Evolutionary conservation across 2,797 vertebrate species (phyloP), one percentile per base, ranked within the genome.

Genomic region (Semaprochilodus insignis): DNA sequence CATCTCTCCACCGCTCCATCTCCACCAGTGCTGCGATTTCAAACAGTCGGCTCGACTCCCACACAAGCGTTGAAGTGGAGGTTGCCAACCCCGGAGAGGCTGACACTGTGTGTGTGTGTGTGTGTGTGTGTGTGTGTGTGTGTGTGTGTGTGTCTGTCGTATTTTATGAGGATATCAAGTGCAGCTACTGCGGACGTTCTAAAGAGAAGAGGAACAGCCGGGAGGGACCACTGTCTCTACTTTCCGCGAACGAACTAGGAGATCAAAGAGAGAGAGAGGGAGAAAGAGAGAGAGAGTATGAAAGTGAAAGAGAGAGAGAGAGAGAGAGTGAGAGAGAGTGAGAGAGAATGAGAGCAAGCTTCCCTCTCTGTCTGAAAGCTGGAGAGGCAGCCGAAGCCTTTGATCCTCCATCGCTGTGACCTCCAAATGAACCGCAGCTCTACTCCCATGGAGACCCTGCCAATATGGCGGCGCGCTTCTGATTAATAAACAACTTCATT

Each of bases 121-220:
- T 88, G 27, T 67, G 31, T 67, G 65, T 40, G 65, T 40, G 65
- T 40, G 34, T 67, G 44, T 13, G 27, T 54, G 19, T 77, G 75
- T 77, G 59, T 23, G 76, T 77, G 76, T 67, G 65, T 40, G 65
- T 40, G 65, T 40, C 17, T 67, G 69, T 82, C 63, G 62, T 87
- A 85, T 75, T 75, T 87, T 88, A 84, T 85, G 85, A 86, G 90
- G 88, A 92, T 89, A 94, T 92, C 81, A 94, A 93, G 92, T 93
- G 92, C 93, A 92, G 88, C 92, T 92, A 88, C 90, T 92, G 89
- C 87, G 89, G 88, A 87, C 81, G 90, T 86, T 91, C 86, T 93
- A 93, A 94, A 93, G 92, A 92, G 93, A 93, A 89, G 91, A 90
- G 90, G 93, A 93, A 91, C 90, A 93, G 93, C 90, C 89, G 87